Evolutionary conservation across 1,140 invertebrate species (phyloP), one percentile per base, ranked within the genome.

Genomic region (Brachionus paranguensis): DNA sequence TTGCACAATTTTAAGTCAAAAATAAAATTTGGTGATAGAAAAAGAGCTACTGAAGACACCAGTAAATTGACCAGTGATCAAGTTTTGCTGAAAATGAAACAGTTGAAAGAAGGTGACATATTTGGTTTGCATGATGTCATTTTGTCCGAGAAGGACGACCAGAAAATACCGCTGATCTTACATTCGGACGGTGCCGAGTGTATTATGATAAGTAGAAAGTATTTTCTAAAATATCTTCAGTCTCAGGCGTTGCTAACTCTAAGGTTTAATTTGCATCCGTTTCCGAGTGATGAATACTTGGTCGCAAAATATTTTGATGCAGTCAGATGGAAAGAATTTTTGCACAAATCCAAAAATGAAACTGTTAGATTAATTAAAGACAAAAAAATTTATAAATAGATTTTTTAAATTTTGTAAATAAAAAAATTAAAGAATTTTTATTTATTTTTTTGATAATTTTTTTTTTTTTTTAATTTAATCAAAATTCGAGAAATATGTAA

Each of bases 101-200:
- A 64, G 20, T 11, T 79, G 12, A 64, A 79, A 64, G 50, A 60
- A 79, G 55, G 50, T 17, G 50, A 79, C 37, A 64, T 79, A 29
- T 79, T 79, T 41, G 78, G 78, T 41, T 64, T 79, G 33, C 78
- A 79, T 43, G 78, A 79, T 64, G 33, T 79, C 4, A 37, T 79
- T 33, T 64, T 79, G 29, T 37, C 27, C 27, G 50, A 60, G 29
- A 33, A n/a, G 17, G 50, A 79, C 11, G 78, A 64, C 53, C 20
- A 41, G 20, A 60, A 50, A 76, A 50, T 60, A 64, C 78, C 78
- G 2, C 1, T 64, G 37, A 60, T 64, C 1, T 37, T 79, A 7
- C 27, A 17, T 17, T 79, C 78, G 12, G 50, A 60, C 20, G 78
- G 78, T 20, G 20, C n/a, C 53, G 78, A 79, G 17, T 79, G 78